Base-by-base conservation (phyloP, 2,797 vertebrate species). In the Lepilemur ruficaudatus region DNA sequence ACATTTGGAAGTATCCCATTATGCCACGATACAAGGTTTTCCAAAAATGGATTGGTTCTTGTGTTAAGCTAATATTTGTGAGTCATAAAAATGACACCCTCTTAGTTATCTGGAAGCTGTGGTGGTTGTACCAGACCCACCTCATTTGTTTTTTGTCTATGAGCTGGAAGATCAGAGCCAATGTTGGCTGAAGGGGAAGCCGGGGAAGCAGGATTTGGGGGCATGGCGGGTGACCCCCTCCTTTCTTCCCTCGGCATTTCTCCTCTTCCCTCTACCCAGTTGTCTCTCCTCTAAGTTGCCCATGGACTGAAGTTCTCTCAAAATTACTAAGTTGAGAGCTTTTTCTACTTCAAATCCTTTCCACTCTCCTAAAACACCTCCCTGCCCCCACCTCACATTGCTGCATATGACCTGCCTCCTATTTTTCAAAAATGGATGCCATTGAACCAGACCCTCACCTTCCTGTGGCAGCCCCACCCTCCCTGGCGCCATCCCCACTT, bases 51-150 rank as follows among this genome's bases (percentile, higher is more conserved):
- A 95, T 84, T 84, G 95, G 72, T 95, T 98, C 11, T 2, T 0
- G 0, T 69, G 83, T 89, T 95, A 72, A 96, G 46, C 88, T 97
- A 72, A 65, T 93, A 70, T 95, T 94, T 91, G 78, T 70, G 88
- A 96, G 89, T 94, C 73, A 38, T 93, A 94, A 90, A 96, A 94
- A 67, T 91, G 75, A 93, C 35, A 97, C 75, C 80, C 70, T 97
- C 91, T 93, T 93, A 28, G 43, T 10, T 93, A 95, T 89, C 96
- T 95, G 86, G 30, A 83, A 87, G 59, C 0, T 17, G 3, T 67
- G 80, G 25, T 48, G 13, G 10, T 90, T 97, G 17, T 41, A 0
- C 89, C 61, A 80, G 50, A 80, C 8, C 12, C 41, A 70, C 65
- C 70, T 93, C 76, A 15, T 92, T 86, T 70, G n/a, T 9, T 96